These are phyloP conservation scores for Trachemys scripta DNA, from an alignment of 2,113 vertebrate genomes.

Conservation along the genomic window DNA sequence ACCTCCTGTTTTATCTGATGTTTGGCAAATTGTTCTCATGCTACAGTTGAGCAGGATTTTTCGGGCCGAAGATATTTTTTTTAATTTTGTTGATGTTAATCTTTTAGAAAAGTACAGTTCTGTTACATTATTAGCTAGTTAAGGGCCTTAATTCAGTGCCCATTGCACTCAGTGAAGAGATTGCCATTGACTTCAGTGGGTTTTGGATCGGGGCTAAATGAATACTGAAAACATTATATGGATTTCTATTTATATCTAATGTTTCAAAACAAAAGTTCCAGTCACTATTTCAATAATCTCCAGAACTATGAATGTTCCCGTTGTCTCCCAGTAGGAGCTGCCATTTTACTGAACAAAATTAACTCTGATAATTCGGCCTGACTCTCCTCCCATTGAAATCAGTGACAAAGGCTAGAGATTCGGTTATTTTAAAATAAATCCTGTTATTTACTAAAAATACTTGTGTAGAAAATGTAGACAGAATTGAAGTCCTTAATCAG, in stretches of 20 bases:
- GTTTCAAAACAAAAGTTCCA: constrained; percentile 15
- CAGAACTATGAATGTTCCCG: not conserved
- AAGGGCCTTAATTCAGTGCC: not conserved
- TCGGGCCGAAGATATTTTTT: not conserved
- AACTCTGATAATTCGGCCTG: not conserved
- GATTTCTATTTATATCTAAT: not conserved
- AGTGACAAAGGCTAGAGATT: not conserved
- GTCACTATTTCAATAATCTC: not conserved
- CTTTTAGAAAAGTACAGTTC: not conserved
- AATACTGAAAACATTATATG: not conserved
- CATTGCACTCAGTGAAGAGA: not conserved
- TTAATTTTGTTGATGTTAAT: not conserved
- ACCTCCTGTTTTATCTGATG: constrained; percentile 60
- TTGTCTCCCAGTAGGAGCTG: not conserved
- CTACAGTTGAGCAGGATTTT: constrained; percentile 9
- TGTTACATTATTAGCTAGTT: not conserved
- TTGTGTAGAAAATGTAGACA: not conserved
- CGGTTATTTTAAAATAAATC: not conserved
- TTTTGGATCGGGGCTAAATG: fast-evolving
- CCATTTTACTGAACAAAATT: not conserved
- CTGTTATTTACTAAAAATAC: not conserved
- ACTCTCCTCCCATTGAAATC: not conserved
- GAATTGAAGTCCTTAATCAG: not conserved
- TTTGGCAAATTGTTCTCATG: constrained; percentile 47
- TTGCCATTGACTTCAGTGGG: not conserved